Base-by-base conservation (phyloP, 2,113 vertebrate species). In the Mesocricetus auratus region DNA sequence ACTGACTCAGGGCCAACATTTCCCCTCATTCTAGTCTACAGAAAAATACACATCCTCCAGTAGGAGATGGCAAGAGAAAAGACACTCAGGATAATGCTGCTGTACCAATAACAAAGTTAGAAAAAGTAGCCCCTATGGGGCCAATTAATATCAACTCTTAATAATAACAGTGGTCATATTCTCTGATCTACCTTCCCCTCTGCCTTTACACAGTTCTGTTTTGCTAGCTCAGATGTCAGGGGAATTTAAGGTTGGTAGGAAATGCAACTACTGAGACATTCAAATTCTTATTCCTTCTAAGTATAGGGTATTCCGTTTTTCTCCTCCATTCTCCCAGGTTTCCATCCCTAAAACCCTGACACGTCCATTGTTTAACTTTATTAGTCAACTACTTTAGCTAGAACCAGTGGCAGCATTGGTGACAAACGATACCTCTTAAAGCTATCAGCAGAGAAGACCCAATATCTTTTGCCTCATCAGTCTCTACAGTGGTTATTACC, bases 81-180 rank as follows among this genome's bases (percentile, higher is more conserved):
- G 91, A 83, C 39, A 66, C 53, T 78, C 78, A 71, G 17, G 60
- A 4, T 86, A 95, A 58, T 42, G 75, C 39, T 73, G 39, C 47
- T 71, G 17, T 68, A 89, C 74, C 13, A 68, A 45, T 89, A 86
- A 90, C n/a, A 77, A 50, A 36, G 5, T 87, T 71, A 95, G 17
- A 68, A 56, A 87, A 89, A 94, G 60, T 36, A 64, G 66, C 19
- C 53, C 75, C 78, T 22, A 0, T 47, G 85, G 56, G 78, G 85
- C 39, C 95, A 96, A 69, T 96, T 83, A 95, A 50, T 75, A 64
- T 73, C 79, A 94, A 78, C 5, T 94, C 78, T 92, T 56, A 88
- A 56, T 58, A 89, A 69, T 24, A 68, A 19, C 36, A 29, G 79
- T 60, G 39, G 36, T 60, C 73, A 5, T 19, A 24, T 56, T 93